phyloP scores from a whole-genome alignment of 2,888 invertebrate genomes.

The Gastracanthus pulcherrimus region DNA sequence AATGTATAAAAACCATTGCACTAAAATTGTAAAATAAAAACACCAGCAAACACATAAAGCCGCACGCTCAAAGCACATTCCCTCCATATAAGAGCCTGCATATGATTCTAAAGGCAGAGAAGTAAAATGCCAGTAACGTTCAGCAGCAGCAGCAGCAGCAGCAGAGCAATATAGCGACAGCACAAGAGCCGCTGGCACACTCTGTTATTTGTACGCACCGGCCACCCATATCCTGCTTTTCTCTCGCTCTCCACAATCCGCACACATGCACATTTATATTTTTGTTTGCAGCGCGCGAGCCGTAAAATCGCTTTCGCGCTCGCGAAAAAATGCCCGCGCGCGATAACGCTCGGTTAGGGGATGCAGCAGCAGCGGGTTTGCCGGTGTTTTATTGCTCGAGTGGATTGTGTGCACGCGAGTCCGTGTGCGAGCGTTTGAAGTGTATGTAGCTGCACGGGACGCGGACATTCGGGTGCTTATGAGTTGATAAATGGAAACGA shows the following conservation, averaged over 20 bases:
- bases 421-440: not conserved
- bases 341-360: not conserved
- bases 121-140: no score
- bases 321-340: not conserved
- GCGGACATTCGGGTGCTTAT: constrained; percentile 35
- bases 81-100: no score
- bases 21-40: no score
- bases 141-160: no score
- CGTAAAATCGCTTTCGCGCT: constrained; percentile 45
- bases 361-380: not conserved
- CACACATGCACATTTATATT: constrained; percentile 4
- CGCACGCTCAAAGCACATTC: no score
- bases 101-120: no score
- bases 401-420: not conserved
- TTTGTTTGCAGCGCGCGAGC: constrained; percentile 29
- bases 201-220: not conserved
- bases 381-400: constrained; percentile 3
- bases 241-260: not conserved
- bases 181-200: no score
- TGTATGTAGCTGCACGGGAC: constrained; percentile 34
- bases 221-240: not conserved
- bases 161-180: no score
- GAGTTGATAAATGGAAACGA: constrained; percentile 49
- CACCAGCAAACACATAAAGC: no score
- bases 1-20: no score